Base-by-base conservation (phyloP, 2,888 invertebrate genomes). In the Acholoe squamosa region DNA sequence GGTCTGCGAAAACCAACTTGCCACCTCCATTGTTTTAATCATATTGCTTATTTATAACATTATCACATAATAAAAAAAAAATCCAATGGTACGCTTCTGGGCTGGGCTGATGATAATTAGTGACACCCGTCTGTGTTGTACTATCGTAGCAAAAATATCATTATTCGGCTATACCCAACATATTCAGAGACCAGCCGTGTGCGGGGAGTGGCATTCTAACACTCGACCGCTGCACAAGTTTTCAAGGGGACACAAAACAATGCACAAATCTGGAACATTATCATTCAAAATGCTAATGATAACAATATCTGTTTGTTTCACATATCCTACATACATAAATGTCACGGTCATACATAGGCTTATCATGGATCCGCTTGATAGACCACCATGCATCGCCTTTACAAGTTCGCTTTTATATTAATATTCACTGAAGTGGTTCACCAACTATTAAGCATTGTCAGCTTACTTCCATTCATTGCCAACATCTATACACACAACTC, bases 31-130 rank as follows among this genome's bases (percentile, higher is more conserved):
- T 25, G 16, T 80, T 7, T 34, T 80, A 22, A 34, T 80, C 34
- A 80, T 80, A 80, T 80, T 80, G 80, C 80, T 80, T 80, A 34
- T 33, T 80, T n/a, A 80, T 80, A 80, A 80, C 80, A 43, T 43
- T 80, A 80, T 80, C 80, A 80, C 80, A 80, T 80, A 76, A 76
- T 61, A 76, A 80, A 80, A 76, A 80, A 80, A 80, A 80, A 43
- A 80, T 80, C 80, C 80, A 80, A 43, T 80, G 80, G 80, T 80
- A 80, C 19, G 7, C 33, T 33, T 43, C 19, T 33, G 80, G 16
- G 33, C 19, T 22, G 34, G 34, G 33, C 43, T 43, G 43, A 43
- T 43, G 43, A 80, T 19, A 34, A 34, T n/a, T 80, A 43, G 33
- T 34, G 43, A 80, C 80, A 43, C 80, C 34, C 80, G 14, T 76